phyloP scores from a whole-genome alignment of 2,113 vertebrate genomes.

The Hemichromis elongatus region DNA sequence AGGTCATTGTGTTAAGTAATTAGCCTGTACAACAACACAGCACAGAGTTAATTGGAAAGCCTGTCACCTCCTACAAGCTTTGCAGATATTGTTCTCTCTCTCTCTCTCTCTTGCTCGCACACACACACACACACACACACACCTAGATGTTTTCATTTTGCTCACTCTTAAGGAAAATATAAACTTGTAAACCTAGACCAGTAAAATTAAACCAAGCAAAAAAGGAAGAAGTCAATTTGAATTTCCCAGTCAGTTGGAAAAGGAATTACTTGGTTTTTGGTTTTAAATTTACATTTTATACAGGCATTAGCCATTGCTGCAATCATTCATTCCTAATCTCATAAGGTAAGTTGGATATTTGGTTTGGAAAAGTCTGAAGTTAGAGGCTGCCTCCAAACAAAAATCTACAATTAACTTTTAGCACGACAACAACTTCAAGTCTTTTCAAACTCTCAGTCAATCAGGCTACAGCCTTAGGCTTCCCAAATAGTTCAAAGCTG shows the following conservation, averaged over 20 bases:
- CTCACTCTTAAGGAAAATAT: background rate
- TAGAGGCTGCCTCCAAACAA: background rate
- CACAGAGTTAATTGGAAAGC: constrained; percentile 56
- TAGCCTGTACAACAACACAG: constrained; percentile 34
- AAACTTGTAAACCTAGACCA: background rate
- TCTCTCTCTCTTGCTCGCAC: background rate
- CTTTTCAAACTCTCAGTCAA: background rate
- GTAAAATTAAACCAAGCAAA: background rate
- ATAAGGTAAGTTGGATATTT: background rate
- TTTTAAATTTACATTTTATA: background rate
- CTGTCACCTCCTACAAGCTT: constrained; percentile 24
- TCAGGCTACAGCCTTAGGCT: background rate
- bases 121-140: background rate
- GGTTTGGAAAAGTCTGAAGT: background rate
- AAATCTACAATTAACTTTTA: background rate
- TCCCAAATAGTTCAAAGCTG: background rate
- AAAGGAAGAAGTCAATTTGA: background rate
- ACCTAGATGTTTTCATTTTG: background rate
- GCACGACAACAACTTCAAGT: background rate
- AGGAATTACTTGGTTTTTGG: background rate
- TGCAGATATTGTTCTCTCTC: background rate
- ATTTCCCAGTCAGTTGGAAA: background rate
- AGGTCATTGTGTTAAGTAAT: constrained; percentile 49
- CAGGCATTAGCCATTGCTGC: background rate
- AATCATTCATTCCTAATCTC: background rate